These are phyloP conservation scores for Clarias pachynema DNA, from an alignment of 2,797 vertebrate genomes.

Conservation along the genomic window DNA sequence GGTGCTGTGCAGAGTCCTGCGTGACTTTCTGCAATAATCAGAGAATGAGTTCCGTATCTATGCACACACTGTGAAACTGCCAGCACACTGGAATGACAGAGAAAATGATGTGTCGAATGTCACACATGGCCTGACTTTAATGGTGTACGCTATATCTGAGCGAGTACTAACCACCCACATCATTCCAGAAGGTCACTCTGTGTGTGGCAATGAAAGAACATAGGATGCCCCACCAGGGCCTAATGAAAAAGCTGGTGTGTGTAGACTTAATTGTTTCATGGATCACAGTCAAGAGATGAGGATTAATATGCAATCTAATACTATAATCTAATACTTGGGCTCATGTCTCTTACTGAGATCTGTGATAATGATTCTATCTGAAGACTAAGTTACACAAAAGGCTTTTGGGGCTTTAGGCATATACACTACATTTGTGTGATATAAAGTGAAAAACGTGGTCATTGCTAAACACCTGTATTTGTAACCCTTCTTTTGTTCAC, in stretches of 20 bases:
- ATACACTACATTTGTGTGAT: background rate
- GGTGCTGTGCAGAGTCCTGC: constrained; percentile 51
- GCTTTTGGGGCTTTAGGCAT: background rate
- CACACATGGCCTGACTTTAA: constrained; percentile 58
- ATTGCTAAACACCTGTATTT: background rate
- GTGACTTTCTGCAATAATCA: constrained; percentile 55
- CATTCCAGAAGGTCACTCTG: constrained; percentile 57
- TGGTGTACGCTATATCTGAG: constrained; percentile 47
- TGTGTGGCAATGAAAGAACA: constrained; percentile 38
- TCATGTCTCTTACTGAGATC: constrained; percentile 26
- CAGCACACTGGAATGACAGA: constrained; percentile 40
- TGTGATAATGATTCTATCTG: constrained; percentile 41
- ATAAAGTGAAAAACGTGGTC: background rate
- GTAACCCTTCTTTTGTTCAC: background rate
- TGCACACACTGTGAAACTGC: constrained; percentile 36
- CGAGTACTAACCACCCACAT: constrained; percentile 54
- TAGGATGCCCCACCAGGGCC: constrained; percentile 22
- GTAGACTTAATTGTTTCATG: constrained; percentile 48
- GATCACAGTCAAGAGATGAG: constrained; percentile 37
- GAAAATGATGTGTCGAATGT: constrained; percentile 54
- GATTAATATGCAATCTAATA: constrained; percentile 29
- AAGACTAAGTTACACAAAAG: background rate
- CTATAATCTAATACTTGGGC: background rate
- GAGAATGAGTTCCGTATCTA: constrained; percentile 42
- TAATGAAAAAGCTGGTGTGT: constrained; percentile 50